phyloP scores from a whole-genome alignment of 2,888 invertebrate species.

The Cynaeus angustus region DNA sequence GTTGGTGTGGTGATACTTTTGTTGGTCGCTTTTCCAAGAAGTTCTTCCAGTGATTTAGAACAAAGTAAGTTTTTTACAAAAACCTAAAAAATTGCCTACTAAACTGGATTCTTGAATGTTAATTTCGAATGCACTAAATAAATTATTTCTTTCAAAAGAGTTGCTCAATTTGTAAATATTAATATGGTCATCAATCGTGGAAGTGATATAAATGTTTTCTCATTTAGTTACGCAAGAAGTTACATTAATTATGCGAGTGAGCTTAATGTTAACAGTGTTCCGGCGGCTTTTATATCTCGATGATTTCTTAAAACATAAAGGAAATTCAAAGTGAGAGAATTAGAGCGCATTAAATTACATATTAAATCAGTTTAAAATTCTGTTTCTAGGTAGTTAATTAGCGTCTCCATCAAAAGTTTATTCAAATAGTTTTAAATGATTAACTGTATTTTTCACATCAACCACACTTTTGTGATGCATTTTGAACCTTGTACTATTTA shows the following conservation, averaged over 20 bases:
- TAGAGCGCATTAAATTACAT: too few relatives aligned
- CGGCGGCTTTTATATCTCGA: too few relatives aligned
- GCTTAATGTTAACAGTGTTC: too few relatives aligned
- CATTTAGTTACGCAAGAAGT: slow-evolving; percentile 7
- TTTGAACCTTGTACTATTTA: too few relatives aligned
- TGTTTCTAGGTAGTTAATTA: too few relatives aligned
- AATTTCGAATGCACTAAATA: slow-evolving; percentile 2
- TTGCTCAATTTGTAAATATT: slow-evolving; percentile 1
- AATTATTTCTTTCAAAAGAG: not conserved
- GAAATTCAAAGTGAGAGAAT: too few relatives aligned
- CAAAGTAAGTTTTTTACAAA: slow-evolving; percentile 20
- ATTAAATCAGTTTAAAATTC: too few relatives aligned
- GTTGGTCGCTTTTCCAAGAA: not conserved
- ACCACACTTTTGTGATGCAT: too few relatives aligned
- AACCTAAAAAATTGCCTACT: not conserved
- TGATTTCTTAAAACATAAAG: too few relatives aligned
- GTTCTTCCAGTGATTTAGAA: slow-evolving; percentile 13
- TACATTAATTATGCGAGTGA: slow-evolving; percentile 5
- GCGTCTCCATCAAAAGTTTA: too few relatives aligned
- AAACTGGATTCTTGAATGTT: slow-evolving; percentile 6
- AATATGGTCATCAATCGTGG: not conserved
- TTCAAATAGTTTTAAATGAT: too few relatives aligned
- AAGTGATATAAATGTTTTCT: slow-evolving; percentile 1
- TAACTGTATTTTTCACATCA: too few relatives aligned
- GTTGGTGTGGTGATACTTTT: slow-evolving; percentile 28